phyloP scores from a whole-genome alignment of 2,797 vertebrate genomes.

The Periophthalmus magnuspinnatus region DNA sequence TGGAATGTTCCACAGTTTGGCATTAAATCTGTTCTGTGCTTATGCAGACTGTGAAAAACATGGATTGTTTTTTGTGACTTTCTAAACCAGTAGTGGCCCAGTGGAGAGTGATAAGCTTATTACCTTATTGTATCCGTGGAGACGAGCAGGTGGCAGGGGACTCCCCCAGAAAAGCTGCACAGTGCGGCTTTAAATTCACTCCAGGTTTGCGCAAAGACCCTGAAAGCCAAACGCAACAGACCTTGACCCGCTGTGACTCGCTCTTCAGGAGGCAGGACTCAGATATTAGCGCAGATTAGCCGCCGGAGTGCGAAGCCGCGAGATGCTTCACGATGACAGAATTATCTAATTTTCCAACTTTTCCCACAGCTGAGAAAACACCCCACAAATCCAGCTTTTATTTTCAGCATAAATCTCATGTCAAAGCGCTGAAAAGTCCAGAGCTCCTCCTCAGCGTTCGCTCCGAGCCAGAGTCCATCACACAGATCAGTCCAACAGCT shows the following conservation, averaged over 20 bases:
- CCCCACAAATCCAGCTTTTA: conserved; percentile 4
- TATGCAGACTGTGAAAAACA: too few species aligned
- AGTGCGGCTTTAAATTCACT: too few species aligned
- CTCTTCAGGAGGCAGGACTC: neutral
- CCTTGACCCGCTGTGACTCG: neutral
- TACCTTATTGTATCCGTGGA: too few species aligned
- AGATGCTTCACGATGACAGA: conserved; percentile 10
- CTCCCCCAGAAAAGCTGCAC: too few species aligned
- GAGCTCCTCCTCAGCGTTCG: neutral
- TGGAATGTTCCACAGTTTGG: too few species aligned
- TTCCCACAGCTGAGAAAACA: conserved; percentile 28
- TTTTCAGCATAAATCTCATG: neutral
- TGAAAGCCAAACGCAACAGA: neutral
- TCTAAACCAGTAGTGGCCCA: too few species aligned
- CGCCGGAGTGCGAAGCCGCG: neutral
- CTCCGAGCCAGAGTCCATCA: neutral
- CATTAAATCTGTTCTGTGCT: too few species aligned
- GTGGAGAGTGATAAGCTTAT: too few species aligned
- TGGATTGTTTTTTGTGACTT: too few species aligned
- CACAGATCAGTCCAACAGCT: neutral
- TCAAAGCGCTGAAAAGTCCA: conserved; percentile 3
- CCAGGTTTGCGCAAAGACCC: neutral
- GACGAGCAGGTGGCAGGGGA: too few species aligned
- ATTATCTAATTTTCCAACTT: conserved; percentile 6
- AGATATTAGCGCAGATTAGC: neutral